These are phyloP conservation scores for Temnothorax ravouxi DNA, from an alignment of 2,888 invertebrate genomes.

Conservation along the genomic window DNA sequence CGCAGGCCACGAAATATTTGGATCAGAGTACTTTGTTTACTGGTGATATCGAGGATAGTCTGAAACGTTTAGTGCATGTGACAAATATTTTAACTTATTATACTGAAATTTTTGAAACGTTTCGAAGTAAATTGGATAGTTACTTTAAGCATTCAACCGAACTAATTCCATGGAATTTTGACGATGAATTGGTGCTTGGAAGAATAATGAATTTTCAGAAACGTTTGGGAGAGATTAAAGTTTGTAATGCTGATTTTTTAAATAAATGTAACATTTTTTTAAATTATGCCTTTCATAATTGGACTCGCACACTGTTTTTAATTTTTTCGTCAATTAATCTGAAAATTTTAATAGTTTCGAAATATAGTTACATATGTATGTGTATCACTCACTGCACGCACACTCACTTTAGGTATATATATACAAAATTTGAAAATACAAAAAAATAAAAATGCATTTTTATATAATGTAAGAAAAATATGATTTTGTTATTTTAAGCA, in stretches of 20 bases:
- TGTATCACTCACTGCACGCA: too few species aligned
- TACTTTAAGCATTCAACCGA: conserved; percentile 88
- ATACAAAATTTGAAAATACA: background rate
- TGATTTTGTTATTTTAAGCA: background rate
- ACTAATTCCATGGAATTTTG: conserved; percentile 91
- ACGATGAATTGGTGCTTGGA: conserved; percentile 91
- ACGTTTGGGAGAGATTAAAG: conserved; percentile 89
- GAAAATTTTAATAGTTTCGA: background rate
- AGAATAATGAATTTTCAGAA: conserved; percentile 89
- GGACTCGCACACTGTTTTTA: background rate
- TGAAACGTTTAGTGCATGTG: conserved; percentile 88
- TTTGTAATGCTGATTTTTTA: conserved; percentile 63
- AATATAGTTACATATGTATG: background rate
- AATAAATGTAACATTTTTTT: background rate
- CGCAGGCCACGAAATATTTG: conserved; percentile 89
- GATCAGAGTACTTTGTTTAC: conserved; percentile 95
- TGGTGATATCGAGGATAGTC: conserved; percentile 93
- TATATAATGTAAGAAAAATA: background rate
- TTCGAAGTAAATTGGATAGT: conserved; percentile 87
- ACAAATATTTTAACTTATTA: conserved; percentile 87
- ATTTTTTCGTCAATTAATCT: background rate
- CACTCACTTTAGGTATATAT: too few species aligned
- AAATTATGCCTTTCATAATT: background rate
- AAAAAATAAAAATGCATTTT: background rate
- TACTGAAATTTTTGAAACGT: conserved; percentile 87